Evolutionary conservation across 2,113 vertebrate genomes (phyloP).

Genomic region (Crotophaga sulcirostris): DNA sequence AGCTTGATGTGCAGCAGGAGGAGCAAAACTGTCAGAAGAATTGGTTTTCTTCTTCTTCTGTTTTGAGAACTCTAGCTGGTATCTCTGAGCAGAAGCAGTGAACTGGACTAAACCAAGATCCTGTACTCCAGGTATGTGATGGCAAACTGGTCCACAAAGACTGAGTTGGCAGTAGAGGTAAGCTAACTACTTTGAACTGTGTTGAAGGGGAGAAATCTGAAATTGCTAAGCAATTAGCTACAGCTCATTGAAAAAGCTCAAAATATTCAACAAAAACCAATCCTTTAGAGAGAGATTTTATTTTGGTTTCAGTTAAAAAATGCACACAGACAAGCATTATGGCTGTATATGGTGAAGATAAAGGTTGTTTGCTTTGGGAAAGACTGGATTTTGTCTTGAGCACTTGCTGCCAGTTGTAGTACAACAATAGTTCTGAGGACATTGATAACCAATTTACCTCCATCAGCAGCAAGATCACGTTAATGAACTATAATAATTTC

Average conservation of each 20-base stretch:
- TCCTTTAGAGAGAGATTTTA: neutral
- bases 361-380: neutral
- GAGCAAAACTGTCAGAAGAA: neutral
- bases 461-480: neutral
- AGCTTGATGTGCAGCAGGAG: conserved; percentile 7
- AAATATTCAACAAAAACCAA: neutral
- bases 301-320: neutral
- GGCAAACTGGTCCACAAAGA: conserved; percentile 1
- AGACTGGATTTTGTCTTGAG: neutral
- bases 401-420: neutral
- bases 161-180: neutral
- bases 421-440: neutral
- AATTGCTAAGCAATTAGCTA: neutral
- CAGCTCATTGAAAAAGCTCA: neutral
- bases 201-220: neutral
- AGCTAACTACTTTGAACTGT: neutral
- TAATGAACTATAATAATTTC: neutral
- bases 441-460: neutral
- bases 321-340: neutral
- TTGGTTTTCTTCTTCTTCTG: neutral
- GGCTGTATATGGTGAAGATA: neutral
- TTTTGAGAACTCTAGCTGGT: neutral
- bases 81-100: neutral
- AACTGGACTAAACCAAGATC: conserved; percentile 17
- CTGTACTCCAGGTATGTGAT: conserved; percentile 47